Evolutionary conservation across 2,797 vertebrate genomes (phyloP).

Genomic region (Enteromius trimaculatus): DNA sequence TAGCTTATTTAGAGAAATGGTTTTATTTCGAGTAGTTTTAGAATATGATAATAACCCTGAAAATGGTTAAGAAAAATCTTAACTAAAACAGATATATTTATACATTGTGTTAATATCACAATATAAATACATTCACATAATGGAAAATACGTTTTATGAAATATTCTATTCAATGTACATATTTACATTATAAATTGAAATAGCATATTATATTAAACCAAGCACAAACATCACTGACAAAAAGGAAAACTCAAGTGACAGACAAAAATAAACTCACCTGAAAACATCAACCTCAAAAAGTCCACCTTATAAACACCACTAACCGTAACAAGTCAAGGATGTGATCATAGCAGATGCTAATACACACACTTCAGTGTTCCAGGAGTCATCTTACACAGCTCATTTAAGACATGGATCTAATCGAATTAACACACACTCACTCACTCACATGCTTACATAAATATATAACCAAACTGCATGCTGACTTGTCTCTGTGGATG

Average conservation of each 20-base stretch:
- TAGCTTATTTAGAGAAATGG: neutral
- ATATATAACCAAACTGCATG: neutral
- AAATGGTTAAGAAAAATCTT: neutral
- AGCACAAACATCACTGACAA: neutral
- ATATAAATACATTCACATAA: neutral
- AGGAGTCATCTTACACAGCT: neutral
- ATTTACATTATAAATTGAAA: neutral
- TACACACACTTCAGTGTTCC: neutral
- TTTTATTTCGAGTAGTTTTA: neutral
- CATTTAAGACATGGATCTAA: neutral
- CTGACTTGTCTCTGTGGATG: neutral
- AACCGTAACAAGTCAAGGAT: neutral
- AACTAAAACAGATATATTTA: neutral
- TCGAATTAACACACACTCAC: neutral
- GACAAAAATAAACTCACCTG: neutral
- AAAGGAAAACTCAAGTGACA: neutral
- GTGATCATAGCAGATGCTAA: neutral
- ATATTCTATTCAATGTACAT: neutral
- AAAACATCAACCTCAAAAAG: neutral
- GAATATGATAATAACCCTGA: neutral
- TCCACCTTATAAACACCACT: neutral
- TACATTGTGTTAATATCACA: neutral
- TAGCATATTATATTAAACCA: neutral
- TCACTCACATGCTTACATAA: neutral
- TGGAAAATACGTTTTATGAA: neutral